These are phyloP conservation scores for Sthenelais limicola DNA, from an alignment of 2,888 invertebrate species.

Conservation along the genomic window DNA sequence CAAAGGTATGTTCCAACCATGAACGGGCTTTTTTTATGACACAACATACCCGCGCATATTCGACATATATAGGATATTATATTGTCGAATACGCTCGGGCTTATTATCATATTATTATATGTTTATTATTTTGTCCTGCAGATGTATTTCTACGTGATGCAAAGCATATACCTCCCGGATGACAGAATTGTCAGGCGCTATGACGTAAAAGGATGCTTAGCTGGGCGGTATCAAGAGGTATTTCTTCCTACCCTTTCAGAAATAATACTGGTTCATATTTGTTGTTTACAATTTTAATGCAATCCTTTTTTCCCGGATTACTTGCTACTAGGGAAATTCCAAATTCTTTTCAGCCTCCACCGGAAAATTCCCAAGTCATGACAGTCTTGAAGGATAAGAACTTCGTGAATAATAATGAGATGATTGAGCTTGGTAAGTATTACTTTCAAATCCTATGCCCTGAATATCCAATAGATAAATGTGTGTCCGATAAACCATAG, in stretches of 20 bases:
- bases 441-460: neutral
- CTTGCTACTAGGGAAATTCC: no score
- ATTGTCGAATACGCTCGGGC: neutral
- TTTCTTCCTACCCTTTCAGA: neutral
- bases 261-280: neutral
- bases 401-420: constrained; percentile 54
- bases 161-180: constrained; percentile 65
- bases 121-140: constrained; percentile 50
- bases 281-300: neutral
- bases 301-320: no score
- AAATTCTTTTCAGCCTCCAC: constrained; percentile 28
- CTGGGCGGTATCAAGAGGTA: constrained; percentile 64
- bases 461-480: neutral
- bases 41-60: no score
- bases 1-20: no score
- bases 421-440: constrained; percentile 56
- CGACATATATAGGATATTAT: no score
- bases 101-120: neutral
- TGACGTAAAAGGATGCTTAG: constrained; percentile 64
- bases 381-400: constrained; percentile 63
- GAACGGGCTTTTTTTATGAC: no score
- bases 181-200: constrained; percentile 60
- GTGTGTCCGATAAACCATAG: no score
- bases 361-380: constrained; percentile 48
- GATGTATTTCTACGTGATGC: constrained; percentile 66